phyloP scores from a whole-genome alignment of 2,113 vertebrate genomes.

The Dunckerocampus dactyliophorus region DNA sequence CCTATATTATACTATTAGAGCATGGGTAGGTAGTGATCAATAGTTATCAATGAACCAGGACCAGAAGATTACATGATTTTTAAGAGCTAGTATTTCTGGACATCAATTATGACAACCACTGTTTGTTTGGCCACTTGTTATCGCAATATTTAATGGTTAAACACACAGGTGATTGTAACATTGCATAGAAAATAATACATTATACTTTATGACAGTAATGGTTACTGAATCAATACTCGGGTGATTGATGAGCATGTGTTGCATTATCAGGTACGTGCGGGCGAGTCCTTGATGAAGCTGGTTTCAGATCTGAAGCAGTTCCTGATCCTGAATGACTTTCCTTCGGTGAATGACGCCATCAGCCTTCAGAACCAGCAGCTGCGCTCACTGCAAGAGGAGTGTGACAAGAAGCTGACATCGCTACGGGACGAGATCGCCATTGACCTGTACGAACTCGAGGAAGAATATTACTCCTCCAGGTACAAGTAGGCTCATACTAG shows the following conservation, averaged over 20 bases:
- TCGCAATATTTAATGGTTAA: too few relatives aligned
- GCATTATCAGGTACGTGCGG: conserved; percentile 84
- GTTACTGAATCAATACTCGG: too few relatives aligned
- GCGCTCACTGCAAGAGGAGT: conserved; percentile 87
- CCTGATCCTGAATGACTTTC: conserved; percentile 96
- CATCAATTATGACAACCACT: too few relatives aligned
- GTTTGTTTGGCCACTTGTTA: too few relatives aligned
- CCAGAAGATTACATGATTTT: too few relatives aligned
- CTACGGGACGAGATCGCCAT: conserved; percentile 93
- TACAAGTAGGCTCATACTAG: conserved; percentile 84
- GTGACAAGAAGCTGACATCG: conserved; percentile 90
- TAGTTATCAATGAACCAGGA: too few relatives aligned
- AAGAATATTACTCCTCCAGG: conserved; percentile 99
- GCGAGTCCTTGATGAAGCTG: conserved; percentile 96
- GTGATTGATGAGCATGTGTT: neutral
- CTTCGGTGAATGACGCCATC: conserved; percentile 94
- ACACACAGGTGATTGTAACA: too few relatives aligned
- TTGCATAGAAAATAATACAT: too few relatives aligned
- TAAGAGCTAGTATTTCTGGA: too few relatives aligned
- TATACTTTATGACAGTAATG: too few relatives aligned
- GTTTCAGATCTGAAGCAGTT: conserved; percentile 98
- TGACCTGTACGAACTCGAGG: conserved; percentile 98
- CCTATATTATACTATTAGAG: too few relatives aligned
- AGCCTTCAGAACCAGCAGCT: conserved; percentile 93
- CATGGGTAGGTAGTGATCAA: too few relatives aligned